A percentile compares a stretch with the other conserved stretches of the same genome.
Conservation (phyloP, 2,888 invertebrate species). For the Tetragnatha montana region DNA sequence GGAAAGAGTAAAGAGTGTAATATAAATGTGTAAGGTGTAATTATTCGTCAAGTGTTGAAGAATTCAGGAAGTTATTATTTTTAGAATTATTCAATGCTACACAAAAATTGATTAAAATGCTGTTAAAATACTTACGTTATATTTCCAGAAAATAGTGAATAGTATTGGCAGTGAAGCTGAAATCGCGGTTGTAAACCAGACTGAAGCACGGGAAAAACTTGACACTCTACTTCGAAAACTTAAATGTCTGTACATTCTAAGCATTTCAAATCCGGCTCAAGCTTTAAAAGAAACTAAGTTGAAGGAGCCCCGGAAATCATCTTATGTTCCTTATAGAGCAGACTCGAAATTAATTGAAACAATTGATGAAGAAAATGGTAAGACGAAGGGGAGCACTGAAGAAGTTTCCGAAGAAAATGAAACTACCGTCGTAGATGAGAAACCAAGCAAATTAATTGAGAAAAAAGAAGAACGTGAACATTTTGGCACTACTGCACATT, state of each 20-base stretch:
- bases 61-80: no score
- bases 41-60: no score
- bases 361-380: background rate
- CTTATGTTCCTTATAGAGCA: background rate
- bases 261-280: background rate
- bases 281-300: background rate
- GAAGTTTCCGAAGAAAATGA: background rate
- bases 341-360: background rate
- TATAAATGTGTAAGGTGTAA: no score
- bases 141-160: conserved; percentile 1
- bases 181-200: background rate
- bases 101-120: no score
- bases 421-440: background rate
- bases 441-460: background rate
- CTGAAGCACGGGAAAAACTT: background rate
- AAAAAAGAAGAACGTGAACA: no score
- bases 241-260: conserved; percentile 4
- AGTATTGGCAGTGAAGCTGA: conserved; percentile 4
- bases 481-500: no score
- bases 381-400: background rate
- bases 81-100: no score
- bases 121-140: no score
- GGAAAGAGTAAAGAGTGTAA: background rate
- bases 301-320: background rate
- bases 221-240: conserved; percentile 11